Base-by-base conservation (phyloP, 92 coral and sea anemone genomes). In the Micromussa lordhowensis region DNA sequence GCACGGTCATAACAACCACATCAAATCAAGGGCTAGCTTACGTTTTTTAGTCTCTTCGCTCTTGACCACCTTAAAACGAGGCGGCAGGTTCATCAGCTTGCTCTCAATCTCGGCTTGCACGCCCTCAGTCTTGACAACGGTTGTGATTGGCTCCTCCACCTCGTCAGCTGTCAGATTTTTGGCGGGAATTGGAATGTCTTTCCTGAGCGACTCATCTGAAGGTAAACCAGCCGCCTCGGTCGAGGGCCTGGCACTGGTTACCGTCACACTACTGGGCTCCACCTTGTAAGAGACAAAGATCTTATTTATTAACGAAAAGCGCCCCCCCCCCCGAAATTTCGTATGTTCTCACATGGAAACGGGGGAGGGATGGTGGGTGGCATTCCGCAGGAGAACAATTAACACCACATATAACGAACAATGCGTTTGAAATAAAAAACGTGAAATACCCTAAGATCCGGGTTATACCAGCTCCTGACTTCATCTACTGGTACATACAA, bases 151-250 rank as follows among this genome's bases (percentile, higher is more conserved):
- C 38, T 84, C 94, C 72, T 84, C 70, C 11, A 81, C 6, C 29
- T 61, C 93, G 58, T 92, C 91, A 36, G 88, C 90, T 1, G 95
- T 81, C 63, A 95, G 90, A 80, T 95, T 95, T 89, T 95, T 90
- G 44, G 98, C 81, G 63, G 96, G 95, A 77, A 95, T 95, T 6
- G 93, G 95, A 53, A 95, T 95, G 79, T 95, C 94, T 83, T 95
- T 95, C 82, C 70, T 86, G 69, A 94, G 86, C 51, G 85, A 93
- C 86, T 95, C 95, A 40, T 87, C 90, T 1, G 86, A 57, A 3
- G 86, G 69, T 28, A 87, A 29, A n/a, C 51, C 36, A 18, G 63
- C 53, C 11, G 78, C 24, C 86, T 70, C 90, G 86, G 90, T 17
- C 6, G 85, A 77, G 32, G 86, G 85, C 90, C 80, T 87, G 80